Conservation (phyloP, 1,140 invertebrate genomes). For the Ostrea denselamellosa region DNA sequence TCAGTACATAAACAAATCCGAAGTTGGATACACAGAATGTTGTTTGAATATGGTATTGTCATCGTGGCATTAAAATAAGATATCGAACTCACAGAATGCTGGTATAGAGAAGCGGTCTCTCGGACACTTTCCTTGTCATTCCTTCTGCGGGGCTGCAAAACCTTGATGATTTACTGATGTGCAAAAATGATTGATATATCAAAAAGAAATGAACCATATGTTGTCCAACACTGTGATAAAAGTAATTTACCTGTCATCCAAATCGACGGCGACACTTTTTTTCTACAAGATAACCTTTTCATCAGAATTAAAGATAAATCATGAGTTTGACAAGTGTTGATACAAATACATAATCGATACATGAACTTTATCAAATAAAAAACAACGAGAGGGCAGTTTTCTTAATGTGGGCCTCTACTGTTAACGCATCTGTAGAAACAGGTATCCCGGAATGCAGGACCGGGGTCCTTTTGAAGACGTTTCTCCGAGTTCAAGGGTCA, state of each 20-base stretch:
- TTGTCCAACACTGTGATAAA: slow-evolving; percentile 35
- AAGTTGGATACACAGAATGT: background rate
- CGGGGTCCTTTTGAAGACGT: slow-evolving; percentile 27
- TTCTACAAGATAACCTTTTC: slow-evolving; percentile 30
- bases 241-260: slow-evolving; percentile 16
- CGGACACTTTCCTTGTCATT: background rate
- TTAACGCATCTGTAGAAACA: background rate
- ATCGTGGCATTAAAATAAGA: background rate
- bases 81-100: background rate
- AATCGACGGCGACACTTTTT: background rate
- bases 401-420: background rate
- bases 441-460: background rate
- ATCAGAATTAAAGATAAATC: slow-evolving; percentile 22
- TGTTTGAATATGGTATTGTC: background rate
- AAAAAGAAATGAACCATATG: slow-evolving; percentile 34
- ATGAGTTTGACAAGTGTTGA: slow-evolving; percentile 24
- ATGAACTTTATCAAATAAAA: slow-evolving; percentile 34
- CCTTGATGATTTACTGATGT: slow-evolving; percentile 4
- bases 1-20: too few relatives aligned
- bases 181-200: slow-evolving; percentile 36
- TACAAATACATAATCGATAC: slow-evolving; percentile 20
- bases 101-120: background rate
- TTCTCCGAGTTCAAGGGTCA: slow-evolving; percentile 8
- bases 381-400: slow-evolving; percentile 16
- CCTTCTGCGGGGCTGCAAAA: background rate